Evolutionary conservation across 1,140 invertebrate genomes (phyloP), one percentile per base, ranked within the genome.

Genomic region (Caerostris darwini): DNA sequence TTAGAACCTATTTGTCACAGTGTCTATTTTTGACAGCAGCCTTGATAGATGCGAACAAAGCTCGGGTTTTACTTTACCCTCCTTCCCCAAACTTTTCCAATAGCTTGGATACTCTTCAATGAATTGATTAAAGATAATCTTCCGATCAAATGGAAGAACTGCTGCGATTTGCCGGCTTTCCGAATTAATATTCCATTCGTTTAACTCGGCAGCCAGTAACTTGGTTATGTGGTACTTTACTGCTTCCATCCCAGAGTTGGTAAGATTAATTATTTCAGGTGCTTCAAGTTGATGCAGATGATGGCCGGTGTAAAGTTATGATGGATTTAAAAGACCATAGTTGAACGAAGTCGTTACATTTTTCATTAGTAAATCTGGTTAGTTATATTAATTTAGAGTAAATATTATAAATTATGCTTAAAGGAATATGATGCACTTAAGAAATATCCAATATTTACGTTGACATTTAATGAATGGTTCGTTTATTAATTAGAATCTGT

Each of bases 141-240:
- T 50, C n/a, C 12, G 19, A 56, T 58, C 86, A 88, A 54, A 88
- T 34, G 88, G 54, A 56, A 19, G 88, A 61, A 90, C 53, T 54
- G 88, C 12, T 12, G 53, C 53, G 67, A 85, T 57, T 57, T 85
- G 53, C 82, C 4, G 58, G n/a, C 14, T 50, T 71, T 71, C 8
- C 64, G 88, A 90, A 90, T 90, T 90, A 90, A 90, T 90, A 90
- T 90, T 90, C 88, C 64, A 90, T 90, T 77, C 88, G 64, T 57
- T 90, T 90, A 50, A 77, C 64, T 57, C 12, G 17, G 67, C 7
- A 59, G 83, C 71, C 19, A 77, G 71, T 77, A 77, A 77, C 71
- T 77, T 77, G 53, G 57, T 85, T 85, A 58, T 85, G 56, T 57
- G 58, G 82, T n/a, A 85, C 54, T 85, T 19, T 34, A 34, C 34